A percentile compares a stretch with the other conserved stretches of the same genome.
Conservation (phyloP, 2,113 vertebrate genomes). For the Tachuris rubrigastra region DNA sequence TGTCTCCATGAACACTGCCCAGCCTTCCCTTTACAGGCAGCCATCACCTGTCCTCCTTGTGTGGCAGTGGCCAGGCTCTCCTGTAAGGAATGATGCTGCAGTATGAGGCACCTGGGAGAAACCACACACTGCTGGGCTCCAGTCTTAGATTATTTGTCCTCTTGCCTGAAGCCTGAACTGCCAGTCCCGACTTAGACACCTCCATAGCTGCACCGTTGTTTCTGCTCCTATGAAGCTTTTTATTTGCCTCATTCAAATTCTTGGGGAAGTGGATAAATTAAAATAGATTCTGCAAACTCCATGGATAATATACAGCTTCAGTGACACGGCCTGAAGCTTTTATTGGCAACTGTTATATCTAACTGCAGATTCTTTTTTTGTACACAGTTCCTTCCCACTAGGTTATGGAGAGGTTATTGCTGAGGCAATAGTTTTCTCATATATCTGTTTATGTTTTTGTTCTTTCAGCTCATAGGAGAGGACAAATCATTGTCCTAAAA, state of each 20-base stretch:
- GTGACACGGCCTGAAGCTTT: not conserved
- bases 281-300: not conserved
- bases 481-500: not conserved
- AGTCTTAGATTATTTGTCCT: accelerated
- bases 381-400: not conserved
- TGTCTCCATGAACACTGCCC: accelerated
- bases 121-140: accelerated
- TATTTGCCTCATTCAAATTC: not conserved
- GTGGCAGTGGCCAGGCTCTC: not conserved
- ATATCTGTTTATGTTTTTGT: not conserved
- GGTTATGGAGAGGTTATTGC: not conserved
- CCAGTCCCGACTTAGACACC: accelerated
- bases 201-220: not conserved
- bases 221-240: not conserved
- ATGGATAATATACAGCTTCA: not conserved
- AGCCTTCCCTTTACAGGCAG: accelerated
- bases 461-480: not conserved
- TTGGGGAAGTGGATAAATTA: not conserved
- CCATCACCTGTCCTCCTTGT: not conserved
- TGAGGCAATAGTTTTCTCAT: not conserved
- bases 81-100: not conserved
- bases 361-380: not conserved
- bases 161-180: not conserved
- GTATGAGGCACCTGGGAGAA: not conserved
- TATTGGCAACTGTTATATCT: not conserved